These are phyloP conservation scores for Peromyscus maniculatus DNA, from an alignment of 2,113 vertebrate genomes.

Conservation along the genomic window DNA sequence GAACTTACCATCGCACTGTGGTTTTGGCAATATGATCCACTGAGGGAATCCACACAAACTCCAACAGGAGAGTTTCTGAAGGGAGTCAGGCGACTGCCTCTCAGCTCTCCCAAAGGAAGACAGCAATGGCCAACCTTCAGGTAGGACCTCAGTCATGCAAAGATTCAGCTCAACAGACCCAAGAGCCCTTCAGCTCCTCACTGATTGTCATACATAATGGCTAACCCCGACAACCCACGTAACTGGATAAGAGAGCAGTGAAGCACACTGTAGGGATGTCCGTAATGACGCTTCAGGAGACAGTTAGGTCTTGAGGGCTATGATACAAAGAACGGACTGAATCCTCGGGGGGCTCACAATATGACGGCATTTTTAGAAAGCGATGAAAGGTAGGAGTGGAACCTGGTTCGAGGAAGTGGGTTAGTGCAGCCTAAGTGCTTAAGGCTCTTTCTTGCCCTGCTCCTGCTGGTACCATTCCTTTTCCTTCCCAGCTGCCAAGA, in stretches of 20 bases:
- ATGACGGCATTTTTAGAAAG: background rate
- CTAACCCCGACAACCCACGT: background rate
- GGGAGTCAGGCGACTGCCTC: background rate
- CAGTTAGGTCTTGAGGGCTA: background rate
- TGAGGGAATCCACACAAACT: background rate
- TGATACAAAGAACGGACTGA: background rate
- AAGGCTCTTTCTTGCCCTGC: background rate
- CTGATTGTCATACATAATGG: background rate
- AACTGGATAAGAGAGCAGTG: background rate
- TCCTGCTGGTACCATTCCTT: background rate
- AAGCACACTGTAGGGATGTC: background rate
- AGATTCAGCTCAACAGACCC: background rate
- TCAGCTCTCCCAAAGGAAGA: background rate
- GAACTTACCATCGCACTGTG: fast-evolving
- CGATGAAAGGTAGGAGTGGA: background rate
- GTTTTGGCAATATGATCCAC: background rate
- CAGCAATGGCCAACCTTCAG: background rate
- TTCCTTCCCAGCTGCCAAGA: background rate
- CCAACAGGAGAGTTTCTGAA: background rate
- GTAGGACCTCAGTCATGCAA: background rate
- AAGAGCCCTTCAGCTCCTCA: background rate
- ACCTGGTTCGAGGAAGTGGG: background rate
- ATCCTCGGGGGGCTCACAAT: background rate
- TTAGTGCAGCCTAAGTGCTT: background rate
- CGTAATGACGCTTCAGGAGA: background rate